Base-by-base conservation (phyloP, 2,888 invertebrate genomes). In the Pollenia angustigena region DNA sequence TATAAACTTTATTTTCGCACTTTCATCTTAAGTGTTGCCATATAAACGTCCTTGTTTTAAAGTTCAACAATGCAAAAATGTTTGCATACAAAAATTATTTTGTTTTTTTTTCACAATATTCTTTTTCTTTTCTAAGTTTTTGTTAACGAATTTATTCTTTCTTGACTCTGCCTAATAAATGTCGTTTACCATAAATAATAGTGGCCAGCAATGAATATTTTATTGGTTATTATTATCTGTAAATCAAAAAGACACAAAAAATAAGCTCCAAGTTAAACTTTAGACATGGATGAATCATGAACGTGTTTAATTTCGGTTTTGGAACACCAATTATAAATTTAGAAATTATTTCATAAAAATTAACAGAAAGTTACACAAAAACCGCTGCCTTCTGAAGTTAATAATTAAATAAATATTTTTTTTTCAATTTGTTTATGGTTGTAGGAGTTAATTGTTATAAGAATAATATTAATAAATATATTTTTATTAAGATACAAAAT, bases 311-410 rank as follows among this genome's bases (percentile, higher is more conserved):
- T 62, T 56, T 71, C 16, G 18, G 56, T 64, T 50, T n/a, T 58
- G 64, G 10, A 23, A 72, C 32, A 23, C 44, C 56, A 74, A 75
- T 60, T 75, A 52, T 75, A 75, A 75, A 58, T 72, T 68, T 68
- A 75, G 64, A 75, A 68, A 72, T 81, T 72, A 72, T 56, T 72
- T 64, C 62, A 81, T 81, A n/a, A 32, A 50, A 71, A 46, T 0
- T 8, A 14, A 62, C 40, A 44, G 12, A 46, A 58, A 48, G 44
- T 23, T 1, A 14, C 18, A 60, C 32, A 71, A 40, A 48, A 68
- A 9, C 11, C 7, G 10, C 9, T 44, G 50, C 42, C 58, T 18
- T 11, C 12, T 9, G 48, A 16, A 48, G 64, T 44, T 11, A 56
- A 8, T 54, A 16, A 12, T 18, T 44, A 50, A 64, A 62, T 46